Evolutionary conservation across 1,140 invertebrate species (phyloP), one percentile per base, ranked within the genome.

Genomic region (Gonatopus flavifemur): DNA sequence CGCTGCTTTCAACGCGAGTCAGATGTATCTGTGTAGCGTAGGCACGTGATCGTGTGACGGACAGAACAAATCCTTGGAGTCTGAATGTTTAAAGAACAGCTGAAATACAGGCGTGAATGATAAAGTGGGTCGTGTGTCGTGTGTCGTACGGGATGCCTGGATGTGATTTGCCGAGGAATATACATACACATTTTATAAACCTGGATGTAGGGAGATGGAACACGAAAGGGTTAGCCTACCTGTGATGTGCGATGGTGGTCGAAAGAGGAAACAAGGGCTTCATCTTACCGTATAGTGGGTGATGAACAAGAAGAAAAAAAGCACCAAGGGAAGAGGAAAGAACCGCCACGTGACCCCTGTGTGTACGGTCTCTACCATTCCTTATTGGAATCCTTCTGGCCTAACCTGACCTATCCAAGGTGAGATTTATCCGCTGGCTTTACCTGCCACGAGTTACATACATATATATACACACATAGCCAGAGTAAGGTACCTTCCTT

Each of bases 61-160:
- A 59, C 46, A 25, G 16, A n/a, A n/a, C 16, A 35, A 52, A 62
- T 52, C 58, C 67, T 61, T 68, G 49, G n/a, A 25, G 18, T 35
- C 46, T 63, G 63, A 63, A 61, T 63, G 58, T 62, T 66, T 69
- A 59, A 66, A 62, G 48, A 59, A 62, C n/a, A n/a, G n/a, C n/a
- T n/a, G n/a, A n/a, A n/a, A n/a, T n/a, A n/a, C n/a, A 67, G 64
- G 22, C 45, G 44, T 12, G 49, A 48, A 42, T 28, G 54, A 48
- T 57, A 68, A 69, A 75, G 59, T 69, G 56, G 63, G 67, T 72
- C 70, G 68, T 66, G 72, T 74, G 71, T 73, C 67, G 56, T 54
- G 38, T n/a, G n/a, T n/a, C n/a, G n/a, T n/a, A n/a, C n/a, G n/a
- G n/a, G n/a, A n/a, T n/a, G 36, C 47, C 45, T 50, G 50, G 35